Conservation (phyloP, 1,140 invertebrate species). For the Ceratina australensis region DNA sequence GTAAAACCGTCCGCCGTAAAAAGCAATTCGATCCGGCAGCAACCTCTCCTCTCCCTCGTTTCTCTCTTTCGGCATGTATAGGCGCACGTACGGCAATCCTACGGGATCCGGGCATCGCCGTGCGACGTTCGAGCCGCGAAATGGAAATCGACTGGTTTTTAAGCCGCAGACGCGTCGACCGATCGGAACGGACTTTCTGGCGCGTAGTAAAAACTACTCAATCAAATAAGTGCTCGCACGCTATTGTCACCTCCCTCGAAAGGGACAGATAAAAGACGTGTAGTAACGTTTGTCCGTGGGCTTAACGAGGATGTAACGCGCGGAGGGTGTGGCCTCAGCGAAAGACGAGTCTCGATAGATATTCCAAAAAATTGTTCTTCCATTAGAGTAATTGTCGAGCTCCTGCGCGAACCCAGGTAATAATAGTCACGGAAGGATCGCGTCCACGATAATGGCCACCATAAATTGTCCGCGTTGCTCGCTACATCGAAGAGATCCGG, state of each 20-base stretch:
- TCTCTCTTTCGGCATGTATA: neutral
- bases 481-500: slow-evolving; percentile 5
- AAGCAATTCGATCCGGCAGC: slow-evolving; percentile 62
- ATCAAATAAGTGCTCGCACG: too few relatives aligned
- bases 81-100: neutral
- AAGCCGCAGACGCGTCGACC: neutral
- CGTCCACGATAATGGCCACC: slow-evolving; percentile 61
- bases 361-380: slow-evolving; percentile 65
- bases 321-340: slow-evolving; percentile 46
- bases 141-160: slow-evolving; percentile 14
- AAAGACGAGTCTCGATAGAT: slow-evolving; percentile 55
- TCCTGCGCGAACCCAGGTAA: slow-evolving; percentile 61
- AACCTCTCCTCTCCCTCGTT: neutral
- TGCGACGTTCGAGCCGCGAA: neutral
- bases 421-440: slow-evolving; percentile 70
- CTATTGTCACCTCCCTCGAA: neutral
- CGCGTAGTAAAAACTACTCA: too few relatives aligned
- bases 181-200: too few relatives aligned
- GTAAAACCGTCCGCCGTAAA: slow-evolving; percentile 48
- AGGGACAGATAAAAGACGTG: neutral
- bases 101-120: neutral
- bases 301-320: slow-evolving; percentile 33
- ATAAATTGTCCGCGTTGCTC: slow-evolving; percentile 66
- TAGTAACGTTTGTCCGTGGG: neutral
- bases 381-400: slow-evolving; percentile 75